Evolutionary conservation across 2,797 vertebrate genomes (phyloP).

Genomic region (Notoglanidium macrostoma): DNA sequence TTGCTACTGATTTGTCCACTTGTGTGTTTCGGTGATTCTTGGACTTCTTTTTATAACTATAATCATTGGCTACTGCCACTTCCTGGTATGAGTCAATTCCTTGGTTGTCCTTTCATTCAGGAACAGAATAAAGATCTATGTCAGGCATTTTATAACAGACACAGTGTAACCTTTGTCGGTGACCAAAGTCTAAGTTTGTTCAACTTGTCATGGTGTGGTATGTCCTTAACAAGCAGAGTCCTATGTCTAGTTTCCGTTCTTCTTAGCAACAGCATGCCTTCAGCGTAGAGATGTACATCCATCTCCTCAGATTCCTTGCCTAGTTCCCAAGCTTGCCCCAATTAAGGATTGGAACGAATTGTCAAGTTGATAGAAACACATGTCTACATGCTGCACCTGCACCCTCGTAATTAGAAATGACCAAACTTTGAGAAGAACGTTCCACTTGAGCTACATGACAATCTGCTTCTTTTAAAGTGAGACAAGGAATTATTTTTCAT

Average conservation of each 20-base stretch:
- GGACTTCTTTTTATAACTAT: neutral
- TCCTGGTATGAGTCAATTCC: neutral
- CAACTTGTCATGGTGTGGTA: neutral
- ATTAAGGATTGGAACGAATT: neutral
- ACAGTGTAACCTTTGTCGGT: neutral
- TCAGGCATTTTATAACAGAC: neutral
- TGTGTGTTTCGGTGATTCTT: neutral
- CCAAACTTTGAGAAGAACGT: neutral
- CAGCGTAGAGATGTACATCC: conserved; percentile 4
- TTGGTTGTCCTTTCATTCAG: neutral
- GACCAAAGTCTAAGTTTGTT: neutral
- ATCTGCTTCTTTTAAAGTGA: neutral
- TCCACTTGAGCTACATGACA: neutral
- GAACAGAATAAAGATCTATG: neutral
- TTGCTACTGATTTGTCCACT: neutral
- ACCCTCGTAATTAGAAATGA: neutral
- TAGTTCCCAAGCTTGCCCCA: neutral
- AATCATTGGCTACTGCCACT: neutral
- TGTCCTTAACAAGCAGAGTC: conserved; percentile 8
- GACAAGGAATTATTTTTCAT: neutral
- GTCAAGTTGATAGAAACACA: too few relatives aligned
- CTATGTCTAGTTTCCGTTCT: neutral
- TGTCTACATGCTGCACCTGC: neutral
- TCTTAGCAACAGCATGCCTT: conserved; percentile 24
- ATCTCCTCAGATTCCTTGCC: neutral